Evolutionary conservation across 2,113 vertebrate genomes (phyloP).

Genomic region (Bos javanicus): DNA sequence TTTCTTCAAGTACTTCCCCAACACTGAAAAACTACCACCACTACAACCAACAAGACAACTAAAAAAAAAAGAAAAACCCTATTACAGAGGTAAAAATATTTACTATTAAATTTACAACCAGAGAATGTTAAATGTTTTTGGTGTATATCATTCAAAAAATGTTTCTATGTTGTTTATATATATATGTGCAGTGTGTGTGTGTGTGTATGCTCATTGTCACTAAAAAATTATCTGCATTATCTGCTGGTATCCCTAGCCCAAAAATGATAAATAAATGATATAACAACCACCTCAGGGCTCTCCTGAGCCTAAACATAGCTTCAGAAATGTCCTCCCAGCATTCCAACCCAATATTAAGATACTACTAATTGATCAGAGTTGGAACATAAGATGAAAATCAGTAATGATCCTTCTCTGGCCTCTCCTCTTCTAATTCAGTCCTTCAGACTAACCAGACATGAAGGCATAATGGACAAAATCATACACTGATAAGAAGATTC

Average conservation of each 20-base stretch:
- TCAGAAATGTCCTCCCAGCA: not conserved
- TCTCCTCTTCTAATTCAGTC: not conserved
- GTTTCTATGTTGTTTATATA: not conserved
- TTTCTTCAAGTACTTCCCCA: not conserved
- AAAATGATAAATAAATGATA: not conserved
- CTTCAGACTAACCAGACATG: not conserved
- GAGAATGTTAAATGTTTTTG: not conserved
- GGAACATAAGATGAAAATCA: not conserved
- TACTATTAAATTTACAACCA: not conserved
- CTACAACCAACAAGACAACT: not conserved
- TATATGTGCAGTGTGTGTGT: not conserved
- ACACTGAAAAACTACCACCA: not conserved
- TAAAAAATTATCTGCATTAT: not conserved
- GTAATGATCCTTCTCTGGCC: not conserved
- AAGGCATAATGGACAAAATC: not conserved
- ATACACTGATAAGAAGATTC: not conserved
- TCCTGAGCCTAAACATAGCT: not conserved
- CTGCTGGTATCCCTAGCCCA: not conserved
- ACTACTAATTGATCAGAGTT: not conserved
- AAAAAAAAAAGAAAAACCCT: not conserved
- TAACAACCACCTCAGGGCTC: not conserved
- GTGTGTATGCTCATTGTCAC: not conserved
- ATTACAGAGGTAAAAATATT: not conserved
- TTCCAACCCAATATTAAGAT: not conserved
- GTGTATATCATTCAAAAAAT: not conserved